Evolutionary conservation across 1,140 invertebrate genomes (phyloP), one percentile per base, ranked within the genome.

Genomic region (Fragariocoptes setiger): DNA sequence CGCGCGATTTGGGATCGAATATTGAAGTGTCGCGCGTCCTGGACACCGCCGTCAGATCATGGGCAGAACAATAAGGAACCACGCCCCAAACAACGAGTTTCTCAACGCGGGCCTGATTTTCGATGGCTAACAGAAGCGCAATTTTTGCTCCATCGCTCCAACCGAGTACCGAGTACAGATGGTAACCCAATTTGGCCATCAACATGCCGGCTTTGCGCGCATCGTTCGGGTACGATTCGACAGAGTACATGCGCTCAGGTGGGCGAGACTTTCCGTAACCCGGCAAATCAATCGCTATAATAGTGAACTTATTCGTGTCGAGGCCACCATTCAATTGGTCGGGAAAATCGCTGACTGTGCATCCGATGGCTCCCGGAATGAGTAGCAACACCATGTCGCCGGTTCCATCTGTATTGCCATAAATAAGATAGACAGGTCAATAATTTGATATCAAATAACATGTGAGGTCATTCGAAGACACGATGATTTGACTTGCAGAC

Each of bases 61-160:
- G n/a, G 2, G n/a, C 19, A 8, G 19, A 17, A 12, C 2, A 5
- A 37, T 37, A 42, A 2, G 21, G 19, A 37, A 45, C 21, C 15
- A 44, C 18, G 13, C 42, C 44, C 2, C 35, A 20, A 15, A 35
- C 35, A 15, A 46, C 44, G 12, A 45, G n/a, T 4, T 20, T 2
- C 8, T 38, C 14, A 8, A 45, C 35, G 15, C 44, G 4, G 18
- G 44, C 43, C 22, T 21, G 44, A 3, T 45, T 16, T 21, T 46
- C n/a, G 18, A 44, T 44, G 12, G 22, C 44, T 19, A 45, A n/a
- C 4, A 45, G 12, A 16, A 45, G 38, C 3, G 44, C 44, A 5
- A 39, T 35, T 36, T 44, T 43, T 21, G 41, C 44, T 12, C 44
- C 44, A 35, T 45, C 44, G 3, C 41, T 44, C 44, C 44, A 45